phyloP scores from a whole-genome alignment of 1,140 invertebrate species.

The Trichonephila inaurata region DNA sequence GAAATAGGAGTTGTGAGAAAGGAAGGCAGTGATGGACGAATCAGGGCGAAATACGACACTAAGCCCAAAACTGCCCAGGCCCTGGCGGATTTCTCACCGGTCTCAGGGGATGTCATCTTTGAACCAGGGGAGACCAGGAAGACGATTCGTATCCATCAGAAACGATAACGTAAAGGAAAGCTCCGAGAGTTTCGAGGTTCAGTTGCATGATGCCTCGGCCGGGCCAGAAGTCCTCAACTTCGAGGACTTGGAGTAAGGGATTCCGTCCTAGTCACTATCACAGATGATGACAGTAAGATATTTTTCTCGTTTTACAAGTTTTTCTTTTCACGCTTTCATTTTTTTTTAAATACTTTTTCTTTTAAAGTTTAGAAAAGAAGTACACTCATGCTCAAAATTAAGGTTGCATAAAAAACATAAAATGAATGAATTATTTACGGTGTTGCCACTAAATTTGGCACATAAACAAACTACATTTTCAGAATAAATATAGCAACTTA shows the following conservation, averaged over 20 bases:
- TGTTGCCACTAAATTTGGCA: too few relatives aligned
- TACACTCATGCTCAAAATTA: too few relatives aligned
- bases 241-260: neutral
- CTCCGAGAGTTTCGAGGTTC: neutral
- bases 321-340: too few relatives aligned
- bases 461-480: too few relatives aligned
- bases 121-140: neutral
- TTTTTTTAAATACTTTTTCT: too few relatives aligned
- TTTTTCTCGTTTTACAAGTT: neutral
- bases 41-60: neutral
- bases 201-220: neutral
- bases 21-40: conserved; percentile 1
- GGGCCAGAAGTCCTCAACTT: conserved; percentile 22
- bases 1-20: conserved; percentile 82
- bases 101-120: neutral
- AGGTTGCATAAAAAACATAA: too few relatives aligned
- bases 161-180: conserved; percentile 24
- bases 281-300: conserved; percentile 82
- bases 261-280: neutral
- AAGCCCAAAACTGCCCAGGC: neutral
- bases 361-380: too few relatives aligned
- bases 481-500: too few relatives aligned
- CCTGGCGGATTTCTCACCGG: neutral
- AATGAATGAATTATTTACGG: too few relatives aligned
- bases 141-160: neutral